Conservation (phyloP, 1,140 invertebrate species). For the Conopomorpha cramerella region DNA sequence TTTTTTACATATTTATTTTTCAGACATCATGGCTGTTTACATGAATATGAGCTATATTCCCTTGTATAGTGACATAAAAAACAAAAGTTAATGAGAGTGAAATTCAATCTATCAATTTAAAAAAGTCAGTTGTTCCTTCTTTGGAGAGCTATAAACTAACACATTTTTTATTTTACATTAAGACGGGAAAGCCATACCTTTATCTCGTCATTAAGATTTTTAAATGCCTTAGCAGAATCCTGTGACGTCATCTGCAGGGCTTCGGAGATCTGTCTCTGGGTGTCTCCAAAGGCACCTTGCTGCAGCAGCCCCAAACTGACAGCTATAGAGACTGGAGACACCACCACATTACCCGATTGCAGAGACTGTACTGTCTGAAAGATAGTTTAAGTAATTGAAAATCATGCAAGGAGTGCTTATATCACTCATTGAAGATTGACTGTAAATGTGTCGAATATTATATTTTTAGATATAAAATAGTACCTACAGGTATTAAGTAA, state of each 20-base stretch:
- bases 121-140: not conserved
- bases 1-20: too few species aligned
- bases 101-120: not conserved
- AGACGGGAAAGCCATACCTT: slow-evolving; percentile 10
- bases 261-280: slow-evolving; percentile 24
- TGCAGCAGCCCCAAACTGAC: slow-evolving; percentile 34
- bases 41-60: not conserved
- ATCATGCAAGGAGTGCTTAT: too few species aligned
- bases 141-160: not conserved
- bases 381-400: slow-evolving; percentile 1
- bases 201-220: slow-evolving; percentile 18
- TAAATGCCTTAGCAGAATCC: slow-evolving; percentile 15
- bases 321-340: slow-evolving; percentile 38
- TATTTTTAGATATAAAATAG: too few species aligned
- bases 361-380: slow-evolving; percentile 20
- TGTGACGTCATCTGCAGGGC: slow-evolving; percentile 22
- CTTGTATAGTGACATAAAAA: not conserved
- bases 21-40: too few species aligned
- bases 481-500: too few species aligned
- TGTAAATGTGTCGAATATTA: too few species aligned
- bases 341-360: slow-evolving; percentile 27
- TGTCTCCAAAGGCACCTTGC: slow-evolving; percentile 26
- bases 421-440: too few species aligned
- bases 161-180: not conserved
- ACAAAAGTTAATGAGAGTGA: not conserved